These are phyloP conservation scores for Vulpes lagopus DNA, from an alignment of 2,113 vertebrate genomes.

Conservation along the genomic window DNA sequence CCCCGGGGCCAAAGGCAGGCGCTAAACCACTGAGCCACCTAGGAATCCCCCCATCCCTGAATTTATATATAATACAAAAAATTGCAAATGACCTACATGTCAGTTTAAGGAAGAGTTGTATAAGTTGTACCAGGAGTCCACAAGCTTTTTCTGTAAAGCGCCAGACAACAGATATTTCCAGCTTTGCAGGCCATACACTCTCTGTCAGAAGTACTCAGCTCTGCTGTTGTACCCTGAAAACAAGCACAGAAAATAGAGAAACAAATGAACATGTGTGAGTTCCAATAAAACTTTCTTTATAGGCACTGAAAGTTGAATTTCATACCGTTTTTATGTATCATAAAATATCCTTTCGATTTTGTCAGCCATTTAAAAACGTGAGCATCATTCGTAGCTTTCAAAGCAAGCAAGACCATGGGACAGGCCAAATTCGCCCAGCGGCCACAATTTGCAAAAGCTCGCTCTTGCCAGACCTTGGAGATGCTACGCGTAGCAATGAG, in stretches of 20 bases:
- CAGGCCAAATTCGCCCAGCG: neutral
- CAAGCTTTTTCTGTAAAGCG: conserved; percentile 21
- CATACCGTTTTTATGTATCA: conserved; percentile 14
- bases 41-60: neutral
- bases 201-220: neutral
- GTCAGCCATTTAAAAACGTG: neutral
- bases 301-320: conserved; percentile 7
- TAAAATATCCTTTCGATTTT: neutral
- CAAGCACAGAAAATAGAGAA: neutral
- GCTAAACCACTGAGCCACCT: too few relatives aligned
- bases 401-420: neutral
- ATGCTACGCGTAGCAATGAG: neutral
- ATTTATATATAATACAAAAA: conserved; percentile 17
- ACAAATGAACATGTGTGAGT: neutral
- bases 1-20: too few relatives aligned
- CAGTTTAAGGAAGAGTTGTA: conserved; percentile 11
- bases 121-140: neutral
- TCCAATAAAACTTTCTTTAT: conserved; percentile 50
- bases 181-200: neutral
- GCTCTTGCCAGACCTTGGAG: neutral
- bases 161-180: neutral
- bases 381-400: neutral
- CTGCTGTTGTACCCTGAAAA: neutral
- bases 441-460: neutral
- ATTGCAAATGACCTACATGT: neutral